Conservation (phyloP, 2,888 invertebrate species). For the Pycnomerus fuliginosus region DNA sequence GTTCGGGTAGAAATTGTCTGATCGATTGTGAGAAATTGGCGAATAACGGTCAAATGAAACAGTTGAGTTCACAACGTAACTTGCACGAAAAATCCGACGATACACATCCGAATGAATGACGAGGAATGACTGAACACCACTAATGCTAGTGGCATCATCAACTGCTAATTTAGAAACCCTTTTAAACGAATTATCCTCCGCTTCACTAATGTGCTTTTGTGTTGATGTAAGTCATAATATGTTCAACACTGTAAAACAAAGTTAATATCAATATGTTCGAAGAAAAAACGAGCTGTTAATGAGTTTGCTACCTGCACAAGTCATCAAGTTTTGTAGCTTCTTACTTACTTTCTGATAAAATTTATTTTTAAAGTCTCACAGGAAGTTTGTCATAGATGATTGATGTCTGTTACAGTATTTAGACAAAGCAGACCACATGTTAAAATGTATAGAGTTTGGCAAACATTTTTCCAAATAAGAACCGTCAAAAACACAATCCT, state of each 20-base stretch:
- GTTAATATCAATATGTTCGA: conserved; percentile 31
- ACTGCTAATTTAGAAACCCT: conserved; percentile 54
- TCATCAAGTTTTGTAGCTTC: conserved; percentile 17
- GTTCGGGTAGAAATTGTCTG: conserved; percentile 41
- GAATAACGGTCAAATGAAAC: conserved; percentile 14
- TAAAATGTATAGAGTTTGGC: conserved; percentile 4
- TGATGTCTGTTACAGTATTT: conserved; percentile 3
- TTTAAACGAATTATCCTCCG: conserved; percentile 53
- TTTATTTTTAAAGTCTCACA: no score
- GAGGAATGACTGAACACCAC: conserved; percentile 49
- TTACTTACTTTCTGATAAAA: no score
- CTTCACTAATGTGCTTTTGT: conserved; percentile 51
- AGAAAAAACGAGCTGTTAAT: conserved; percentile 29
- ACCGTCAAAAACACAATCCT: conserved; percentile 47
- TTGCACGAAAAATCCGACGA: no score
- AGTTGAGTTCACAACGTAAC: no score
- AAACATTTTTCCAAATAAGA: conserved; percentile 18
- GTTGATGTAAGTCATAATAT: conserved; percentile 45
- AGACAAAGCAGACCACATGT: no score
- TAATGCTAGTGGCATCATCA: conserved; percentile 52
- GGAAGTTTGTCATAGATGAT: no score
- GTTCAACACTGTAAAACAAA: conserved; percentile 32
- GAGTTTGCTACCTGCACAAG: conserved; percentile 25
- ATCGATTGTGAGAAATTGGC: conserved; percentile 46
- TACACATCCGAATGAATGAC: conserved; percentile 44